Conservation (phyloP, 2,888 invertebrate genomes). For the Rotaria sp. region DNA sequence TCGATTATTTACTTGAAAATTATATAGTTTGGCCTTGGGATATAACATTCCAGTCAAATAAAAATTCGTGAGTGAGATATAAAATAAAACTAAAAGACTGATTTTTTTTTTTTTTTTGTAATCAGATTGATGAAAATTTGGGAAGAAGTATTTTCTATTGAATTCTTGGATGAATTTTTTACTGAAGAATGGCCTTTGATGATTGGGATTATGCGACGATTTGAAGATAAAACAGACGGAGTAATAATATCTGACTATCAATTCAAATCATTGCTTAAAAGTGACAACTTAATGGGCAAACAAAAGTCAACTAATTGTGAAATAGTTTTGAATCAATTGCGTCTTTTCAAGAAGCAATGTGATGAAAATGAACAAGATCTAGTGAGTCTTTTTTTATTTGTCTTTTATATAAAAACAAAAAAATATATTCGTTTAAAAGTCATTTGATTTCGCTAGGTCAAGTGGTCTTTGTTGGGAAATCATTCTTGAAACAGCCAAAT, state of each 20-base stretch:
- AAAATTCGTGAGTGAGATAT: neutral
- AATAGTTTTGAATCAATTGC: neutral
- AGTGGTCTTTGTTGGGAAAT: too few species aligned
- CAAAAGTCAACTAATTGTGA: neutral
- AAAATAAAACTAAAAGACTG: neutral
- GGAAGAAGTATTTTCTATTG: neutral
- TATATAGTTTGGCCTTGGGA: neutral
- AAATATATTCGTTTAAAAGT: too few species aligned
- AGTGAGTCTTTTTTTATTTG: neutral
- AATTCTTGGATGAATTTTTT: neutral
- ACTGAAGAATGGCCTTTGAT: neutral
- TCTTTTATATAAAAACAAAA: too few species aligned
- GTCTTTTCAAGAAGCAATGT: neutral
- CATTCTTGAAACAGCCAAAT: too few species aligned
- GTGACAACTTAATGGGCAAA: neutral
- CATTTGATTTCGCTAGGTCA: too few species aligned
- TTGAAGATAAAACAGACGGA: neutral
- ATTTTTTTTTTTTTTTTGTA: neutral
- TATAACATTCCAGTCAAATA: neutral
- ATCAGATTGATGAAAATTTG: neutral
- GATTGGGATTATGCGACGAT: neutral
- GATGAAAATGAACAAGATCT: neutral
- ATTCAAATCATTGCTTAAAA: neutral
- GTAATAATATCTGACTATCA: neutral
- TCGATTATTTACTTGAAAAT: too few species aligned